Evolutionary conservation across 2,113 vertebrate genomes (phyloP).

Genomic region (Phaethornis superciliosus): DNA sequence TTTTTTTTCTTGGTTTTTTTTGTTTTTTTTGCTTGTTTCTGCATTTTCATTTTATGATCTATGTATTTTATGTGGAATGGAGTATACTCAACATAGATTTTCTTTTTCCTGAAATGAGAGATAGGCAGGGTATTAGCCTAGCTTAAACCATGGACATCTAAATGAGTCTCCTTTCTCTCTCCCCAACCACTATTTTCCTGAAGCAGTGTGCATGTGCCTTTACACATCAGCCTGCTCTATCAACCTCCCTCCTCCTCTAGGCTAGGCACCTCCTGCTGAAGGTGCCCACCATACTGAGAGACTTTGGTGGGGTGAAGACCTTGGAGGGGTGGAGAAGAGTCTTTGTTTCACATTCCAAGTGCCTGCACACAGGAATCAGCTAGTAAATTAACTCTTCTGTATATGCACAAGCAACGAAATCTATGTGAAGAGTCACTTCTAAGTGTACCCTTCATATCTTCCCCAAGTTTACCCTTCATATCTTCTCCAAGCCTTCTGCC

Average conservation of each 20-base stretch:
- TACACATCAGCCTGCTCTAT: neutral
- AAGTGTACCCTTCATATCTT: neutral
- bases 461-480: rapidly evolving
- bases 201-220: neutral
- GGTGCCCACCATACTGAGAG: neutral
- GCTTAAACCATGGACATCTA: neutral
- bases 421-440: neutral
- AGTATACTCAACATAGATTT: too few species aligned
- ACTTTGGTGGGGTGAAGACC: too few species aligned
- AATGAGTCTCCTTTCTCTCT: neutral
- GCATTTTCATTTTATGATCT: neutral
- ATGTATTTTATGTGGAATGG: rapidly evolving
- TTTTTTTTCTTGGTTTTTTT: too few species aligned
- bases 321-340: neutral
- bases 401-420: neutral
- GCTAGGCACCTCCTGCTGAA: neutral
- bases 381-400: neutral
- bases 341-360: rapidly evolving
- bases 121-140: neutral
- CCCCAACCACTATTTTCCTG: neutral
- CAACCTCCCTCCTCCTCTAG: neutral
- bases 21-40: neutral
- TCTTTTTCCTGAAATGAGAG: neutral
- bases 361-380: neutral
- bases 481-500: neutral